These are phyloP conservation scores for Alviniconcha strummeri DNA, from an alignment of 2,888 invertebrate species.

Conservation along the genomic window DNA sequence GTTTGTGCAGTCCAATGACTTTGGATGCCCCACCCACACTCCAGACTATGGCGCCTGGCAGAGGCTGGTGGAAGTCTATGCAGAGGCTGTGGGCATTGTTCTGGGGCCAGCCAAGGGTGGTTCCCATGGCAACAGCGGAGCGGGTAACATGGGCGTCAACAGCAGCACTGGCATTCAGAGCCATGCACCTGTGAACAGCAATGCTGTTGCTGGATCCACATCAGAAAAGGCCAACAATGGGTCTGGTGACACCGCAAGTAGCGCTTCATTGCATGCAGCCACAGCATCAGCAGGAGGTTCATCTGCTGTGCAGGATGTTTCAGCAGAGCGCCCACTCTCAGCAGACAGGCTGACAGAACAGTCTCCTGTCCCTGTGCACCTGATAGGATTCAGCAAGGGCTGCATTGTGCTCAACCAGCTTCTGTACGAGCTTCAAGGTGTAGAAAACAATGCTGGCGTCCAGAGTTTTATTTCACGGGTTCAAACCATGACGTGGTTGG, in stretches of 20 bases:
- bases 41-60: slow-evolving; percentile 83
- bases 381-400: slow-evolving; percentile 94
- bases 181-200: not conserved
- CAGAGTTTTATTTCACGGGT: slow-evolving; percentile 77
- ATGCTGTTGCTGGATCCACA: not conserved
- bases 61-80: slow-evolving; percentile 77
- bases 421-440: slow-evolving; percentile 85
- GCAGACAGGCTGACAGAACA: not conserved
- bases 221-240: not conserved
- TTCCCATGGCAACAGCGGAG: not conserved
- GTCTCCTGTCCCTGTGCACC: slow-evolving; percentile 37
- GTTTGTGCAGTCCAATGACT: slow-evolving; percentile 86
- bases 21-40: slow-evolving; percentile 87
- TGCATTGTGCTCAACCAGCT: slow-evolving; percentile 94
- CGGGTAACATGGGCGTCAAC: not conserved
- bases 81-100: slow-evolving; percentile 48
- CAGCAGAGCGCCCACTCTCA: not conserved
- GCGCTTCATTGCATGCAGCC: no score
- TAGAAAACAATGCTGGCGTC: slow-evolving; percentile 55
- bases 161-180: not conserved
- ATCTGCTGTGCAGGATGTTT: not conserved
- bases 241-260: not conserved
- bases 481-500: slow-evolving; percentile 89
- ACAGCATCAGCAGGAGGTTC: not conserved
- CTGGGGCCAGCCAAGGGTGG: not conserved